Evolutionary conservation across 2,797 vertebrate species (phyloP), one percentile per base, ranked within the genome.

Genomic region (Gadopsis marmoratus): DNA sequence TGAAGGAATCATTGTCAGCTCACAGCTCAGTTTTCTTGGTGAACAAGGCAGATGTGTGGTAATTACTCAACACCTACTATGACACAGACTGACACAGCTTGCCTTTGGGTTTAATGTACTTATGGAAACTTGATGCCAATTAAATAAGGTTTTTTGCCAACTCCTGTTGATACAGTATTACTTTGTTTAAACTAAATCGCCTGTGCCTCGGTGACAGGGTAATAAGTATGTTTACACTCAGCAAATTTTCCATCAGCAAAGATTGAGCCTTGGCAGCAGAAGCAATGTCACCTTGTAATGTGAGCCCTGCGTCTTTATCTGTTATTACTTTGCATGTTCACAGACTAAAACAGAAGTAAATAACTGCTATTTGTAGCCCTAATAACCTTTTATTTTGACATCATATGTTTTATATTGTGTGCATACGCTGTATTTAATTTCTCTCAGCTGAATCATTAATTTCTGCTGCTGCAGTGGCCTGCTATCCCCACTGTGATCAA

Each of bases 271-370:
- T 43, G 58, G 33, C 54, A 66, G 31, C n/a, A 39, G 35, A 55
- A 13, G 2, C 0, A 31, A 1, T 17, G 1, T n/a, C 5, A 55
- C 13, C 12, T 0, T n/a, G 23, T 55, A 13, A 8, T 39, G 14
- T 33, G 26, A 31, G 51, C n/a, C 29, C 1, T 13, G 5, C 47
- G 2, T 65, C 5, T 51, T 19, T 37, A 54, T 29, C 8, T 47
- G n/a, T 48, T 17, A 50, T 54, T 47, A 16, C 10, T 66, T 19
- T 47, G 4, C 14, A 62, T 41, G 45, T 45, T 55, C 48, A 9
- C 3, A 26, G 26, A 26, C 26, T 26, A 26, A 26, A 26, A 26
- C 26, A 26, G 8, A 41, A 41, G 39, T 41, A 41, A 41, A 41
- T 11, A 41, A 41, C 39, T 41, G 11, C 39, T 41, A 41, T 41